These are phyloP conservation scores for Hydroisotoma schaefferi DNA, from an alignment of 2,888 invertebrate species.

Conservation along the genomic window DNA sequence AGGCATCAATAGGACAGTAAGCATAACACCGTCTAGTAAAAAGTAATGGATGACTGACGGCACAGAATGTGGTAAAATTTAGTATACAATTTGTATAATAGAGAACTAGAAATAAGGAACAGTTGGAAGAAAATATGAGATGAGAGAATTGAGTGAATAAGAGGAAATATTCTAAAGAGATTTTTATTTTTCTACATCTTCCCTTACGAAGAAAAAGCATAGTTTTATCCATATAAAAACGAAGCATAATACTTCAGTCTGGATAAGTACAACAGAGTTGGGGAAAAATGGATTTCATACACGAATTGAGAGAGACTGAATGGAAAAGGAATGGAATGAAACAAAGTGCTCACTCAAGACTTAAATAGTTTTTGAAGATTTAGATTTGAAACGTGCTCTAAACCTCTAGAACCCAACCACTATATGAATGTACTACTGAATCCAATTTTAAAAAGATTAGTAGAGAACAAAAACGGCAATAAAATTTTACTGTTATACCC, in stretches of 20 bases:
- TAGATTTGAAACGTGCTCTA: too few relatives aligned
- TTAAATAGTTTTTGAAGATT: too few relatives aligned
- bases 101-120: neutral
- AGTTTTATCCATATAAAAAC: too few relatives aligned
- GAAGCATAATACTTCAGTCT: too few relatives aligned
- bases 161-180: neutral
- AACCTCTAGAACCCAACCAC: too few relatives aligned
- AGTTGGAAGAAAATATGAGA: neutral
- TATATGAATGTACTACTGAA: too few relatives aligned
- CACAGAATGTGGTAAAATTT: conserved; percentile 1
- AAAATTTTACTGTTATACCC: too few relatives aligned
- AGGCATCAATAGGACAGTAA: too few relatives aligned
- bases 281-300: conserved; percentile 3
- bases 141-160: neutral
- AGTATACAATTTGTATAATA: neutral
- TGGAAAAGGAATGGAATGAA: conserved; percentile 5
- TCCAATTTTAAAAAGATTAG: too few relatives aligned
- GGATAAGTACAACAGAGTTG: neutral
- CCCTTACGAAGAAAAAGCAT: too few relatives aligned
- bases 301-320: conserved; percentile 3
- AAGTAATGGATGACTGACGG: conserved; percentile 1
- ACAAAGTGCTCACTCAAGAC: conserved; percentile 4
- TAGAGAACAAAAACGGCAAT: too few relatives aligned
- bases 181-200: neutral
- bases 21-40: too few relatives aligned